Percentiles rank a stretch among this genome's conserved stretches.
These are phyloP conservation scores for Fukomys damarensis DNA, from an alignment of 2,113 vertebrate species.

Conservation along the genomic window DNA sequence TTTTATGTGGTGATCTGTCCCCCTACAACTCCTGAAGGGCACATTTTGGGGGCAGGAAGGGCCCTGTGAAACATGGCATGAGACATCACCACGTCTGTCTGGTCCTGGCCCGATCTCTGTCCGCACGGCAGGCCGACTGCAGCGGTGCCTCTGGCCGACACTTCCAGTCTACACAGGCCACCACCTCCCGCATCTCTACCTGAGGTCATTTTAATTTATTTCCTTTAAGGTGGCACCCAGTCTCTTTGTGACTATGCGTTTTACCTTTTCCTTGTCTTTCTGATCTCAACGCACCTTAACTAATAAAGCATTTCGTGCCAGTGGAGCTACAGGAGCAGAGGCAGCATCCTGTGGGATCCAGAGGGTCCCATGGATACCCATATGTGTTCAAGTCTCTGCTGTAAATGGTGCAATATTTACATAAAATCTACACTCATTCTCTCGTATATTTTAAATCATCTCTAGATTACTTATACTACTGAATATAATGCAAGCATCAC, in stretches of 20 bases:
- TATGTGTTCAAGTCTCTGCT: no score
- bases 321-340: not conserved
- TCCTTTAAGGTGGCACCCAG: not conserved
- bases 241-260: not conserved
- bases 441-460: not conserved
- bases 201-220: not conserved
- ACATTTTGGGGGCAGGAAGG: not conserved
- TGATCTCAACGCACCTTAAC: not conserved
- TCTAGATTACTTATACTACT: not conserved
- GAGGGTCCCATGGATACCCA: no score
- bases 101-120: accelerated
- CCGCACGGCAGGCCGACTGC: not conserved
- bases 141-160: accelerated
- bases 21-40: no score
- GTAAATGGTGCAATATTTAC: not conserved
- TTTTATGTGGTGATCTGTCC: not conserved
- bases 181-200: accelerated
- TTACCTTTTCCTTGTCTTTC: not conserved
- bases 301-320: not conserved
- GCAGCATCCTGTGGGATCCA: no score
- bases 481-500: not conserved
- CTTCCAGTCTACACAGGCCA: not conserved
- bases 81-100: accelerated
- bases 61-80: not conserved
- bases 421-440: not conserved